Evolutionary conservation across 2,888 invertebrate species (phyloP), one percentile per base, ranked within the genome.

Genomic region (Pandemis cinnamomeana): DNA sequence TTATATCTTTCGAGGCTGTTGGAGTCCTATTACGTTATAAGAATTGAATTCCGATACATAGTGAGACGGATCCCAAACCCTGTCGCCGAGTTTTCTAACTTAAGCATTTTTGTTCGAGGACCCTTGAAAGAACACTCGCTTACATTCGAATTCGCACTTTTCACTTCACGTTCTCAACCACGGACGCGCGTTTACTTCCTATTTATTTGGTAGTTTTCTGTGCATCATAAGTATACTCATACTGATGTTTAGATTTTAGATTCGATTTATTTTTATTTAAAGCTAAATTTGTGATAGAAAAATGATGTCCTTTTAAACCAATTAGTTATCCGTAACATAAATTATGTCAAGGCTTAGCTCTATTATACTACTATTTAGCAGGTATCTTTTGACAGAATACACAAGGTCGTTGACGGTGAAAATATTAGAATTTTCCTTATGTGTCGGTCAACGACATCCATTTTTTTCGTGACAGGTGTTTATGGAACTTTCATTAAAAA

Each of bases 71-170:
- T 48, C 61, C 20, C 42, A 67, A 70, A 68, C 70, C 71, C 61
- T 48, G 67, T 61, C 75, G 46, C 77, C 77, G 46, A 74, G 71
- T 75, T 75, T 81, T 74, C 66, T 5, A 76, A 82, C 79, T 80
- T 82, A 75, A 77, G 76, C 78, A 80, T 81, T 84, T 83, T 82
- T 77, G 75, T 77, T 80, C 71, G 71, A 84, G 81, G 75, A 78
- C 77, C 78, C 79, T 83, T 73, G 76, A 81, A 73, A 72, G 73
- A 78, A 81, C 78, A 78, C 76, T 80, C 78, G 76, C 76, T 76
- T 72, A 78, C 79, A 79, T 78, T 79, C 79, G 71, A 78, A 79
- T 78, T 79, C 79, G 70, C 77, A 78, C 77, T 79, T 78, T 74
- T 67, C 75, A 78, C 69, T 75, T 71, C 7, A 68, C 70, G 5